Evolutionary conservation across 2,797 vertebrate genomes (phyloP).

Genomic region (Melanotaenia pygmaea): DNA sequence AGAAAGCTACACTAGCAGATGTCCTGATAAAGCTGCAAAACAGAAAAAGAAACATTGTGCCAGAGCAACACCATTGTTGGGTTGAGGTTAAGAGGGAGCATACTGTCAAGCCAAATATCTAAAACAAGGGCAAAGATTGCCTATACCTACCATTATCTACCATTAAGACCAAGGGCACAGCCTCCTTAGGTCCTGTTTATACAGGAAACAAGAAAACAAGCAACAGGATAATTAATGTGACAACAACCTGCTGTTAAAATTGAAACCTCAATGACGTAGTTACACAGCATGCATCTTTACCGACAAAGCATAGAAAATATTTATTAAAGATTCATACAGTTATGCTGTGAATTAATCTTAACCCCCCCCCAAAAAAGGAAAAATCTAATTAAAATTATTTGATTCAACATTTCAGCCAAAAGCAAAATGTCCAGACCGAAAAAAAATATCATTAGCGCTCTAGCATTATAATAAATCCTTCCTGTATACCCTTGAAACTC

Average conservation of each 20-base stretch:
- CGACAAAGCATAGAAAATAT: not conserved
- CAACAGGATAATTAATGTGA: not conserved
- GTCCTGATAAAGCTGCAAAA: too few species aligned
- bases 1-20: too few species aligned
- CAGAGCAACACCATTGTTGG: too few species aligned
- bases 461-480: not conserved
- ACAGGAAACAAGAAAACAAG: not conserved
- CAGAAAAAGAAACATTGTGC: too few species aligned
- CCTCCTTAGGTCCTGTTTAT: not conserved
- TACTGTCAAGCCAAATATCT: too few species aligned
- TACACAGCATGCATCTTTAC: not conserved
- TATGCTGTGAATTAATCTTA: not conserved
- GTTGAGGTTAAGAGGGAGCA: too few species aligned
- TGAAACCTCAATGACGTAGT: not conserved
- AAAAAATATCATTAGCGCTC: not conserved
- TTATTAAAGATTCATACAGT: not conserved
- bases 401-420: not conserved
- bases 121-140: too few species aligned
- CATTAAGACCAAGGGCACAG: too few species aligned
- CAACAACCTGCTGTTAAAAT: not conserved
- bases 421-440: too few species aligned
- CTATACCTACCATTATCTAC: too few species aligned
- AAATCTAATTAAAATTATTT: not conserved
- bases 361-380: not conserved
- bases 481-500: not conserved